Conservation (phyloP, 2,797 vertebrate species). For the Macroramphosus scolopax region DNA sequence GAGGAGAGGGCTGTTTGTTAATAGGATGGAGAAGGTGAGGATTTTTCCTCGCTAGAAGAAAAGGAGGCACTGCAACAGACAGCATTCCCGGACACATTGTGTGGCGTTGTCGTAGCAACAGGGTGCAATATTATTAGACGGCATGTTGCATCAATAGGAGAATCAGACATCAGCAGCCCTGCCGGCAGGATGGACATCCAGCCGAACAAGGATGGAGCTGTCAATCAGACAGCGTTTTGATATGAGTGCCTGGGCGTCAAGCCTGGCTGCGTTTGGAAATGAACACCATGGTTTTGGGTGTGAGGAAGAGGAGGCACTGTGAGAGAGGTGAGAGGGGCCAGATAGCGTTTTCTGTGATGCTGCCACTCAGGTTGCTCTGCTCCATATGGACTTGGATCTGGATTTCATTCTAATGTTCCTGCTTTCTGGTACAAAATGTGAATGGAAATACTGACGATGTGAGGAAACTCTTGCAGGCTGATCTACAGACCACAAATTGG, state of each 20-base stretch:
- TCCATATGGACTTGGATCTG: constrained; percentile 38
- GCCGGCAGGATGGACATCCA: constrained; percentile 58
- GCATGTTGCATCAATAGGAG: constrained; percentile 66
- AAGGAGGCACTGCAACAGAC: constrained; percentile 45
- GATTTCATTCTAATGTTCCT: constrained; percentile 13
- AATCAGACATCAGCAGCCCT: constrained; percentile 52
- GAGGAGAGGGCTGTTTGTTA: constrained; percentile 5
- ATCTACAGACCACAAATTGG: constrained; percentile 7
- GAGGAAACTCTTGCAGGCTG: constrained; percentile 30
- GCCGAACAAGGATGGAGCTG: constrained; percentile 48
- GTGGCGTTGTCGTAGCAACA: constrained; percentile 72
- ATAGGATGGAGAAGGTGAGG: constrained; percentile 27
- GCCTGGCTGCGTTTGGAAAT: constrained; percentile 48
- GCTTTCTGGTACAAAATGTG: constrained; percentile 5
- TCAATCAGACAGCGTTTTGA: constrained; percentile 31
- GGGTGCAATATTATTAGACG: constrained; percentile 63
- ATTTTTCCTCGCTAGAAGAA: constrained; percentile 50
- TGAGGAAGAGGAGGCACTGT: constrained; percentile 71
- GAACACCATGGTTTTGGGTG: constrained; percentile 59
- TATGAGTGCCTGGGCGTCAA: constrained; percentile 42
- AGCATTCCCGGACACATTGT: constrained; percentile 73
- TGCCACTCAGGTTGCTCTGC: constrained; percentile 43
- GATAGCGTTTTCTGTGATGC: constrained; percentile 43
- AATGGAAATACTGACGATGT: constrained; percentile 16
- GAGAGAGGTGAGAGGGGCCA: constrained; percentile 67